These are phyloP conservation scores for Cybosia mesomella DNA, from an alignment of 2,888 invertebrate genomes.

Conservation along the genomic window DNA sequence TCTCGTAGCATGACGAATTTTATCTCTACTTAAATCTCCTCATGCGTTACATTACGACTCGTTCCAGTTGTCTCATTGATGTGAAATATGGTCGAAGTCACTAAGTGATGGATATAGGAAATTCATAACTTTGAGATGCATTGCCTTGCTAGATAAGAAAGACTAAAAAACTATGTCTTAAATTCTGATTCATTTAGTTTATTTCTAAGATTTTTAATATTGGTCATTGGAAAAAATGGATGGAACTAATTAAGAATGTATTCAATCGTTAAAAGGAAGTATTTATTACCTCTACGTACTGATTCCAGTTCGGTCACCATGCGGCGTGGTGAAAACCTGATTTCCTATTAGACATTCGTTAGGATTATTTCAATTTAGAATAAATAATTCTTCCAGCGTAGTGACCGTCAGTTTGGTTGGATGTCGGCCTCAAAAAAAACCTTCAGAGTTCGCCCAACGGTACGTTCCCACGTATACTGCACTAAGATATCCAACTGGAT, in stretches of 20 bases:
- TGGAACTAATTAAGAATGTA: background rate
- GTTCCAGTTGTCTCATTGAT: conserved; percentile 25
- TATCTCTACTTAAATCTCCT: conserved; percentile 31
- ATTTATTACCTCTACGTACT: background rate
- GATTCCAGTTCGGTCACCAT: background rate
- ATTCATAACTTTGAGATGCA: conserved; percentile 62
- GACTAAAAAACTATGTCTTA: conserved; percentile 49
- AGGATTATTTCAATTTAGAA: background rate
- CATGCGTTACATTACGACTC: conserved; percentile 31
- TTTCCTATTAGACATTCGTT: background rate
- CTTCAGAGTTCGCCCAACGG: background rate
- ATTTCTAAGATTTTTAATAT: conserved; percentile 10
- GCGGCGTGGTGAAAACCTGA: background rate
- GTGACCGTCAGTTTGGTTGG: background rate
- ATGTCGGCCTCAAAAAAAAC: background rate
- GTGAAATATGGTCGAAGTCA: conserved; percentile 23
- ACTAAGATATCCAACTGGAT: background rate
- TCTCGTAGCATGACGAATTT: conserved; percentile 41
- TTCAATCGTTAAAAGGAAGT: background rate
- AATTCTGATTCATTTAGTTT: conserved; percentile 36
- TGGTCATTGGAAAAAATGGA: no score
- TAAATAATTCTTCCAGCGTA: background rate
- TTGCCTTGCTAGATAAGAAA: conserved; percentile 72
- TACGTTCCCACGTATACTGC: background rate
- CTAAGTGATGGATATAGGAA: conserved; percentile 56